A percentile compares a stretch with the other conserved stretches of the same genome.
phyloP scores from a whole-genome alignment of 2,113 vertebrate genomes.

The Erinaceus europaeus region DNA sequence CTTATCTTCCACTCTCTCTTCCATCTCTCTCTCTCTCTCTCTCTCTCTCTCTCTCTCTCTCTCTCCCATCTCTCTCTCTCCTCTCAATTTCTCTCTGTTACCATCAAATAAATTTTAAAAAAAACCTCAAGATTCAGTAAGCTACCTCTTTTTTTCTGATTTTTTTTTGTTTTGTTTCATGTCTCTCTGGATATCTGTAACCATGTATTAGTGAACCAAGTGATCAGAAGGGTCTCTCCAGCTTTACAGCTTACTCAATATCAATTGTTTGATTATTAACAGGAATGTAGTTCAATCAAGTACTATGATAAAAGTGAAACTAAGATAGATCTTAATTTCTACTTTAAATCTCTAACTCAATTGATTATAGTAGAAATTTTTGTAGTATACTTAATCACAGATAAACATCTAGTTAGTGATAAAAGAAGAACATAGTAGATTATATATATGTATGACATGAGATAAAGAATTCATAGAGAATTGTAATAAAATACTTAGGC shows the following conservation, averaged over 20 bases:
- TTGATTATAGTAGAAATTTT: neutral
- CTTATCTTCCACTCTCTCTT: too few relatives aligned
- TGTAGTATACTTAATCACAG: neutral
- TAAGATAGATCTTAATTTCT: constrained; percentile 14
- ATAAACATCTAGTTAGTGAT: neutral
- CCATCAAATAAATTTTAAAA: neutral
- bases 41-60: too few relatives aligned
- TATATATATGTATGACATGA: neutral
- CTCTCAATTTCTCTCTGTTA: too few relatives aligned
- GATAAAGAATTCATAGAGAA: neutral
- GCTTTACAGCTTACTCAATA: neutral
- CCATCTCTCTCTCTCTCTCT: too few relatives aligned
- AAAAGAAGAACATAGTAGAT: neutral
- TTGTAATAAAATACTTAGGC: neutral
- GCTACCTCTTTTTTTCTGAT: neutral
- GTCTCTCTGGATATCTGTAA: neutral
- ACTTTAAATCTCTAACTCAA: constrained; percentile 13
- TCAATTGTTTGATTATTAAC: too few relatives aligned
- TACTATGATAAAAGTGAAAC: neutral
- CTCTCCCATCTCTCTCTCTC: too few relatives aligned
- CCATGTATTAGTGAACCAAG: neutral
- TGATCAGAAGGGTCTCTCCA: neutral
- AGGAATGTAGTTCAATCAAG: neutral
- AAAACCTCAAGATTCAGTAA: neutral
- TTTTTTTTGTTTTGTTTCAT: constrained; percentile 13